phyloP scores from a whole-genome alignment of 2,113 vertebrate genomes.

The Chrysemys picta region DNA sequence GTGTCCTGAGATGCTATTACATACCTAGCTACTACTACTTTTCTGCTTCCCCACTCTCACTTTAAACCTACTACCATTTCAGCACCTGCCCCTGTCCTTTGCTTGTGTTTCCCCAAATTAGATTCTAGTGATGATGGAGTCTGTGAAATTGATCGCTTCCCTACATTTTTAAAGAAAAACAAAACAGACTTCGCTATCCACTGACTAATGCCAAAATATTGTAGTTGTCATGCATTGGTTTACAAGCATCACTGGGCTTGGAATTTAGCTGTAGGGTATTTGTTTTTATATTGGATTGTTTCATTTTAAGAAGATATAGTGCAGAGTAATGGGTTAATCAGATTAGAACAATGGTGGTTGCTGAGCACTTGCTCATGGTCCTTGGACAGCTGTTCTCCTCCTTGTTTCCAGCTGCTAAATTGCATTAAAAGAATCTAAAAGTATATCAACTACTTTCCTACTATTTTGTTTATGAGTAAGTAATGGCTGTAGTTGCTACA shows the following conservation, averaged over 20 bases:
- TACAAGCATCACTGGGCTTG: not conserved
- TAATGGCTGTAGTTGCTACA: not conserved
- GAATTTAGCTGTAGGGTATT: not conserved
- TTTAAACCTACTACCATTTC: not conserved
- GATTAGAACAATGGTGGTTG: not conserved
- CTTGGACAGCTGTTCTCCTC: fast-evolving
- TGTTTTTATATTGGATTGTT: not conserved
- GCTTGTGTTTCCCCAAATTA: not conserved
- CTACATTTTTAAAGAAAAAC: not conserved
- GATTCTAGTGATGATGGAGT: not conserved
- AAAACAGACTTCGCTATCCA: not conserved
- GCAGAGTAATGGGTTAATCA: not conserved
- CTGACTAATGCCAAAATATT: not conserved
- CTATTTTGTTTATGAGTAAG: not conserved
- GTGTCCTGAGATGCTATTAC: not conserved
- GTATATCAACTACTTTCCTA: not conserved
- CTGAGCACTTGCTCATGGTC: not conserved
- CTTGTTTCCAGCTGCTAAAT: not conserved
- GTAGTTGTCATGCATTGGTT: not conserved
- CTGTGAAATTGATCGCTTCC: not conserved
- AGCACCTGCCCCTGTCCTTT: not conserved
- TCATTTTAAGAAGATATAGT: not conserved
- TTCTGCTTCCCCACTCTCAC: not conserved
- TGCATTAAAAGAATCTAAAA: not conserved
- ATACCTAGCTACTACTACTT: not conserved